Evolutionary conservation across 1,140 invertebrate genomes (phyloP).

Genomic region (Drosophila nikananu): DNA sequence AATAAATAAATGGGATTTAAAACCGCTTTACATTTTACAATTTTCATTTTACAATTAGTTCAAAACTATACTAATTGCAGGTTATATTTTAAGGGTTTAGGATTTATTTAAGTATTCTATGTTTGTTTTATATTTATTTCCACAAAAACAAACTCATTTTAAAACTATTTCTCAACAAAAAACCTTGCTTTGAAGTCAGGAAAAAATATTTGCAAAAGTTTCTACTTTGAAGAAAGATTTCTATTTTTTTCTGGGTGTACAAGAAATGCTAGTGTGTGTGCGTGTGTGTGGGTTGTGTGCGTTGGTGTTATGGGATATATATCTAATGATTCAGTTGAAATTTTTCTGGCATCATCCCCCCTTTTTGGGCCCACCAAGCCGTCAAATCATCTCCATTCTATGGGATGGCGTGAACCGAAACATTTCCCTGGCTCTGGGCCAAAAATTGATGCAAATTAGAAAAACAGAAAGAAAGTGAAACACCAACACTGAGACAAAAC

Average conservation of each 20-base stretch:
- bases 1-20: too few relatives aligned
- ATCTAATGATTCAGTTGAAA: constrained; percentile 38
- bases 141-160: neutral
- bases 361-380: constrained; percentile 2
- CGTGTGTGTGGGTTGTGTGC: constrained; percentile 24
- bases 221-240: neutral
- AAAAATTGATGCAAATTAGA: constrained; percentile 77
- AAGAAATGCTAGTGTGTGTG: constrained; percentile 11
- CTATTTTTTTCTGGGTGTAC: constrained; percentile 3
- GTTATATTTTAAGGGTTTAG: neutral
- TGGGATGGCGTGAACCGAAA: constrained; percentile 68
- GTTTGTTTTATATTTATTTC: neutral
- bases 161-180: neutral
- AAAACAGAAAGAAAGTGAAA: constrained; percentile 54
- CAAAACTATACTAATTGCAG: too few relatives aligned
- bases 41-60: neutral
- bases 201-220: neutral
- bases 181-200: neutral
- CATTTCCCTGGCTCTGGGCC: constrained; percentile 66
- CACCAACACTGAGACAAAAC: constrained; percentile 38
- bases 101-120: neutral
- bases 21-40: too few relatives aligned
- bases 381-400: constrained; percentile 73
- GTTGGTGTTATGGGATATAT: constrained; percentile 43
- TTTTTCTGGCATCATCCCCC: constrained; percentile 21